Evolutionary conservation across 2,797 vertebrate genomes (phyloP), one percentile per base, ranked within the genome.

Genomic region (Parauchenoglanis punctatus): DNA sequence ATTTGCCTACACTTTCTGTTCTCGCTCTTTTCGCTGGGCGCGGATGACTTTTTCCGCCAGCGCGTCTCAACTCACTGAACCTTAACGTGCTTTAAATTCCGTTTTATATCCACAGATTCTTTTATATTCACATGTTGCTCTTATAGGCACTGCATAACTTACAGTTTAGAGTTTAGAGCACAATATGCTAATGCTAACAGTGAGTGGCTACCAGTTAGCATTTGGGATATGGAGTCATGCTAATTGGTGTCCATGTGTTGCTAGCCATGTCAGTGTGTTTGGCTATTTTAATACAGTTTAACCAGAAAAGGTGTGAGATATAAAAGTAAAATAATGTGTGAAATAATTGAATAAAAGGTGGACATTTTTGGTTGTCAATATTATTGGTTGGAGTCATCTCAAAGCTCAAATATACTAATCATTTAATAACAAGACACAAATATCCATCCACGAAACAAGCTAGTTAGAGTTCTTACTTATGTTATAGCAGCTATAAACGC

Each of bases 1-100:
- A 83, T 83, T 83, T 83, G 63, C 63, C 31, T 81, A 7, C 56
- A n/a, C 78, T 46, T 81, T 81, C 31, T 44, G 58, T 81, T 81
- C 58, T 44, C 23, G 23, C 11, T 58, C 1, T 28, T 35, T 15
- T 78, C 28, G 12, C 25, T n/a, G 31, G 13, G 11, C 4, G 25
- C 8, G 52, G 20, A 8, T 63, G 23, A 59, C 77, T 80, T 28
- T 65, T 82, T 65, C 80, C 40, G 0, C 56, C 4, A 15, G 31
- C 12, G 31, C 11, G 28, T 18, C 1, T 65, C 61, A 17, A 10
- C 18, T 65, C 8, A 28, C 0, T 70, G 75, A 80, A 65, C n/a
- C n/a, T 28, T 78, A 31, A 54, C 76, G 4, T 20, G n/a, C 28
- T 17, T 35, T 56, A 59, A 23, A 12, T 1, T 40, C 12, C n/a